Evolutionary conservation across 2,113 vertebrate species (phyloP).

Genomic region (Dasyornis broadbenti): DNA sequence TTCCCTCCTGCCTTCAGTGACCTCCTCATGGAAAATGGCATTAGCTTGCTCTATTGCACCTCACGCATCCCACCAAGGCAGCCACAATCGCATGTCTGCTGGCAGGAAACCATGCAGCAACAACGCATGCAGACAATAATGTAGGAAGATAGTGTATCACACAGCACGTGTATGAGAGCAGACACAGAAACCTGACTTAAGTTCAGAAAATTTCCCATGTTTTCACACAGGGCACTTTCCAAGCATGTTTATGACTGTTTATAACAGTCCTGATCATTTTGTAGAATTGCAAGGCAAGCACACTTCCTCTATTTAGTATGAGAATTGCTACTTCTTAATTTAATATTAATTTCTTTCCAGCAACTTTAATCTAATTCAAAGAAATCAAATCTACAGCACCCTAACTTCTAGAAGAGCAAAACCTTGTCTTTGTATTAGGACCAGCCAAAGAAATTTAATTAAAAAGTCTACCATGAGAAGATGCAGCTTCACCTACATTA

Average conservation of each 20-base stretch:
- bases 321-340: neutral
- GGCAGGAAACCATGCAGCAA: neutral
- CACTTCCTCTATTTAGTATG: neutral
- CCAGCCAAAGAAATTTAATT: neutral
- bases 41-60: neutral
- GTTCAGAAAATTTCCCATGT: neutral
- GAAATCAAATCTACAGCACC: neutral
- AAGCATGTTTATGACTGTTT: neutral
- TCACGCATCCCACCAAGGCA: neutral
- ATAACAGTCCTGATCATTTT: neutral
- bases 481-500: neutral
- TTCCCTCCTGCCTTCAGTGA: neutral
- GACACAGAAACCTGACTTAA: neutral
- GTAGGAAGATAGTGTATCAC: neutral
- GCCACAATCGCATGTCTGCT: neutral
- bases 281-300: neutral
- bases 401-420: neutral
- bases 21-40: accelerated
- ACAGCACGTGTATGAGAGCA: neutral
- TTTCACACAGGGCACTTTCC: neutral
- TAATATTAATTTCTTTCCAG: neutral
- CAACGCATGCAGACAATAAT: neutral
- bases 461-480: neutral
- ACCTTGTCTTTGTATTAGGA: neutral
- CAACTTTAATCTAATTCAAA: slow-evolving; percentile 5